Evolutionary conservation across 2,797 vertebrate genomes (phyloP), one percentile per base, ranked within the genome.

Genomic region (Xenentodon cancila): DNA sequence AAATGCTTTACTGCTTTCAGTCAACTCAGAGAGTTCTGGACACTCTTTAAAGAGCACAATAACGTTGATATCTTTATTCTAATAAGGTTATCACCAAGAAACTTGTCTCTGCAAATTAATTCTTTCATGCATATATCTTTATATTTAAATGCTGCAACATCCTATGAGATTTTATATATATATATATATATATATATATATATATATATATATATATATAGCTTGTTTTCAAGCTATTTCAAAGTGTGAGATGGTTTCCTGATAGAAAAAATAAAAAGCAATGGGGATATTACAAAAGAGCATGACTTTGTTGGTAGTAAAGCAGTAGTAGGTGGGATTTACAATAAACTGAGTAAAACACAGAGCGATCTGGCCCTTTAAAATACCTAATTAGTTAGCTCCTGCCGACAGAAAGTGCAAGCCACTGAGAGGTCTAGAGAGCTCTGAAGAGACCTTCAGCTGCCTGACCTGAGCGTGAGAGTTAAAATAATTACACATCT

Each of bases 401-500:
- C 21, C 57, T 48, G 52, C 51, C 25, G 25, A 25, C 25, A 25
- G 49, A 15, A 22, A 16, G 34, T 46, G 20, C 48, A 59, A 53
- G 59, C 34, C 25, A 65, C 30, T 40, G 20, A 27, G 16, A 53
- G 52, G 54, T 20, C 68, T 12, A 20, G 18, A 50, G 52, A 54
- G 20, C 68, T 16, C 47, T 73, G 56, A 64, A 66, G 50, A 55
- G 46, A 68, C 52, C 63, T 75, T 58, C 53, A 82, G 68, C 70
- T 54, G 59, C 66, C 68, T 73, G 70, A 74, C 69, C 69, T 60
- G 71, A 66, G 44, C 52, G 69, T 48, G n/a, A 68, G 46, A 77
- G 53, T 68, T 60, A 51, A 67, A 71, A 63, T 80, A 77, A 82
- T 80, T 74, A 80, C 48, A 56, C 32, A 58, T 50, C 47, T 44